Conservation (phyloP, 2,888 invertebrate species). For the Drosophila kuntzei region DNA sequence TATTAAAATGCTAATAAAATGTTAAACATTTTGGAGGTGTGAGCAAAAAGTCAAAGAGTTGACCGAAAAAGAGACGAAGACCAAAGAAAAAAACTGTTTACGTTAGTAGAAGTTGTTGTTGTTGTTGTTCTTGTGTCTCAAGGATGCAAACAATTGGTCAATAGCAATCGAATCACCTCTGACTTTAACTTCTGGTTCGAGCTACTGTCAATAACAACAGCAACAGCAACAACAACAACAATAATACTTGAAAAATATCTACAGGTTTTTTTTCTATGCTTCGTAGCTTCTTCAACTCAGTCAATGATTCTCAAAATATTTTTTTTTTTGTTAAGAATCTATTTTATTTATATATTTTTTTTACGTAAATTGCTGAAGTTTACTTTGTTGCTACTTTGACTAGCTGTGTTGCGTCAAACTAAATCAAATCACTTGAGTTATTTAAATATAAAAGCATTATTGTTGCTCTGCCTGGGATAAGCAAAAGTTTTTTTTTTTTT, state of each 20-base stretch:
- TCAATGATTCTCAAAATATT: conserved; percentile 9
- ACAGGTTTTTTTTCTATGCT: conserved; percentile 40
- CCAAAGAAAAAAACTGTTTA: not conserved
- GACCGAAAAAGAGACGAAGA: conserved; percentile 15
- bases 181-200: conserved; percentile 43
- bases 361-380: conserved; percentile 24
- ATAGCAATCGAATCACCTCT: conserved; percentile 14
- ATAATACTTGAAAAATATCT: conserved; percentile 17
- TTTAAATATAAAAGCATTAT: conserved; percentile 54
- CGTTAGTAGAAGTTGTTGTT: not conserved
- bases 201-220: conserved; percentile 25
- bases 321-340: conserved; percentile 14
- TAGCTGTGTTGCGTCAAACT: conserved; percentile 52
- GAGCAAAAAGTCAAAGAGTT: conserved; percentile 24
- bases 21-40: conserved; percentile 35
- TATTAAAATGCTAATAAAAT: conserved; percentile 40
- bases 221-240: not conserved
- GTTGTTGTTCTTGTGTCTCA: conserved; percentile 22
- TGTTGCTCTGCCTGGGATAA: conserved; percentile 25
- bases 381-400: conserved; percentile 29
- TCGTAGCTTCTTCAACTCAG: conserved; percentile 49
- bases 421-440: conserved; percentile 61
- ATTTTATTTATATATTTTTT: conserved; percentile 18
- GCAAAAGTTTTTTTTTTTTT: conserved; percentile 14
- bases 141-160: conserved; percentile 36